Conservation (phyloP, 2,888 invertebrate species). For the Rhabditoides inermis region DNA sequence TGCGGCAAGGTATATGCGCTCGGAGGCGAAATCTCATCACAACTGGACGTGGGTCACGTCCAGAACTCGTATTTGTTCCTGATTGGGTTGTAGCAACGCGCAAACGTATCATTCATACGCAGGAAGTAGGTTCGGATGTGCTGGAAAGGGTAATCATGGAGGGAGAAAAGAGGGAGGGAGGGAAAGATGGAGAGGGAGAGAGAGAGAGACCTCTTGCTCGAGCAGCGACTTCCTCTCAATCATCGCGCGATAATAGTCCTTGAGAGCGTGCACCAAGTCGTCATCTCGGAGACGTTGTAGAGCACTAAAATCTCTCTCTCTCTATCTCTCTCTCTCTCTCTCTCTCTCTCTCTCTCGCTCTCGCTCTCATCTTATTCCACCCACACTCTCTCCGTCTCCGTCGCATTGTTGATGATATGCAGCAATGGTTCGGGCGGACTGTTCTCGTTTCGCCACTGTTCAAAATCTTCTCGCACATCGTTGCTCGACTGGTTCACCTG, state of each 20-base stretch:
- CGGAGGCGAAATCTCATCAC: no score
- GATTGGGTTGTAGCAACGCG: not conserved
- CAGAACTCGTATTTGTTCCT: conserved; percentile 5
- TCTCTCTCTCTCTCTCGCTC: conserved; percentile 8
- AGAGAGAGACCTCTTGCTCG: no score
- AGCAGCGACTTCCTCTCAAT: conserved; percentile 1
- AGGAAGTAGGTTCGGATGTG: conserved; percentile 2
- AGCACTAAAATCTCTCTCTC: conserved; percentile 1
- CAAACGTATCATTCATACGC: conserved; percentile 3
- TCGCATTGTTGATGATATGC: not conserved
- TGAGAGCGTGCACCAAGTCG: conserved; percentile 1
- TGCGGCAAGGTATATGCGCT: no score
- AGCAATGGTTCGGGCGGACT: not conserved
- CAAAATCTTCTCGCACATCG: conserved; percentile 1
- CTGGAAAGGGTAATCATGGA: not conserved
- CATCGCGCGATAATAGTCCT: conserved; percentile 4
- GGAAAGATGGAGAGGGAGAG: no score
- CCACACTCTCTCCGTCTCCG: not conserved
- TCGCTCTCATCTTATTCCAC: not conserved
- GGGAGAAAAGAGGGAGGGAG: not conserved
- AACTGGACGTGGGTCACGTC: no score
- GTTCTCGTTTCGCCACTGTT: conserved; percentile 1
- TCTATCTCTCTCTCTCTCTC: conserved; percentile 5
- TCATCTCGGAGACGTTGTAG: not conserved
- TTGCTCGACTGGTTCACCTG: no score